Percentiles rank a stretch among this genome's conserved stretches.
Conservation (phyloP, 2,113 vertebrate genomes). For the Pan troglodytes region NHGRI_mPanTro3-v2.1_pri NC_072403.2:97148501-97149000, state of each 20-base stretch:
- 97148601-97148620: conserved; percentile 53
- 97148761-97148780: conserved; percentile 50
- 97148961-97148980: neutral
- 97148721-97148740: conserved; percentile 61
- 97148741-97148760: conserved; percentile 52
- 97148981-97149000: neutral
- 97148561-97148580: conserved; percentile 34
- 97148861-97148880: neutral
- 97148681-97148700: conserved; percentile 35
- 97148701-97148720: conserved; percentile 44
- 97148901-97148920: neutral
- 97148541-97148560: conserved; percentile 36
- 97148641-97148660: conserved; percentile 36
- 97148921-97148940: neutral
- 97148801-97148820: conserved; percentile 53
- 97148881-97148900: neutral
- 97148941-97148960: neutral
- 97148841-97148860: conserved; percentile 4
- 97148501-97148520: neutral
- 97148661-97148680: neutral
- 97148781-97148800: conserved; percentile 59
- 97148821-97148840: conserved; percentile 57
- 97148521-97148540: conserved; percentile 9
- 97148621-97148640: neutral
- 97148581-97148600: conserved; percentile 28